These are phyloP conservation scores for Leptinotarsa juncta DNA, from an alignment of 2,888 invertebrate genomes.

Conservation along the genomic window DNA sequence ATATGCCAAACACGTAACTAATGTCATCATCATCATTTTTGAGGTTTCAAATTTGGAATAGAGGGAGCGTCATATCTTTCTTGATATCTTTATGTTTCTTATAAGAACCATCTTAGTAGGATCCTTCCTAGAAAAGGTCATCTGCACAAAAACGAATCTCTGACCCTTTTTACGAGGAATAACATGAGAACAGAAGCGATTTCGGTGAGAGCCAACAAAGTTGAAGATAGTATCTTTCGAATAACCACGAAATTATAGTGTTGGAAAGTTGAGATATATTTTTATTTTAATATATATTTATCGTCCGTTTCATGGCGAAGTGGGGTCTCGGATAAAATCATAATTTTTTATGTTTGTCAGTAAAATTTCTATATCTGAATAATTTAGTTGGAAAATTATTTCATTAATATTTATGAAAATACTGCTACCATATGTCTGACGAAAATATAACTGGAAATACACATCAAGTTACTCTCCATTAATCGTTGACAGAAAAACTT, in stretches of 20 bases:
- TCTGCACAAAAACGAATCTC: not conserved
- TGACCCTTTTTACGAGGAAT: conserved; percentile 10
- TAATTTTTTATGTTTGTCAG: not conserved
- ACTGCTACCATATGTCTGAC: no score
- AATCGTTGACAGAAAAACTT: no score
- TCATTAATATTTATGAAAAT: no score
- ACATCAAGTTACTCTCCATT: no score
- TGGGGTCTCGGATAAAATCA: not conserved
- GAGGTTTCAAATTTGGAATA: not conserved
- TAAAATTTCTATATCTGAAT: no score
- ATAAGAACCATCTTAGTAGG: not conserved
- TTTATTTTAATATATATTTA: not conserved
- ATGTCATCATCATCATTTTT: not conserved
- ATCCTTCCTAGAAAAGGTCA: conserved; percentile 15
- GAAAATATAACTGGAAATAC: no score
- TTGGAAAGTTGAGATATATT: not conserved
- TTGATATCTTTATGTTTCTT: conserved; percentile 8
- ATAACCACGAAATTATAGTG: not conserved
- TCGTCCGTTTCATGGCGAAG: not conserved
- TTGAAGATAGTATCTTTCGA: conserved; percentile 24
- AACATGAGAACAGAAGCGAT: conserved; percentile 29
- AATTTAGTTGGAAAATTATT: no score
- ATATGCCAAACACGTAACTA: conserved; percentile 3
- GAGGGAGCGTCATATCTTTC: not conserved
- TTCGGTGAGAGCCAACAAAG: conserved; percentile 27